Base-by-base conservation (phyloP, 2,797 vertebrate genomes). In the Cyclopterus lumpus region DNA sequence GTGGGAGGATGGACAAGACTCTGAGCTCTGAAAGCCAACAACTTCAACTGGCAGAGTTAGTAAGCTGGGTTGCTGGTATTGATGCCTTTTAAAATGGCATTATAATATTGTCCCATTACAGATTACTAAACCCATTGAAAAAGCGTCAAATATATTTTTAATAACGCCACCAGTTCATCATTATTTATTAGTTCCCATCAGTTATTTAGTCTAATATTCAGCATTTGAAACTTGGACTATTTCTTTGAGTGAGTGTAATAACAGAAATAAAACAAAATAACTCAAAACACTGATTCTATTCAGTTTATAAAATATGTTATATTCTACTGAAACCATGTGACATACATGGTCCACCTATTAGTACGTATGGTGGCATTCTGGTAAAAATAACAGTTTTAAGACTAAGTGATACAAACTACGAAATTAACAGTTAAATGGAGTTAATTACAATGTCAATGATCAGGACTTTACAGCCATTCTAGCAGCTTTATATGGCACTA, bases 1-100 rank as follows among this genome's bases (percentile, higher is more conserved):
- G 22, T 22, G 16, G 60, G 42, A 68, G 70, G 38, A 67, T 15
- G 40, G 42, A 40, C 20, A 9, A 20, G 40, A 69, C 54, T 54
- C 51, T 53, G 53, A 71, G 30, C 28, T 55, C 44, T 68, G 63
- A 67, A 58, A 67, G 73, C 18, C 30, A 75, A 22, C 54, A 42
- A 48, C 3, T 42, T 60, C n/a, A 70, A 67, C 20, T 57, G 24
- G n/a, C 22, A 54, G 51, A 67, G 26, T 54, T 38, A 30, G 0
- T 22, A n/a, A n/a, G 53, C 34, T 28, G 20, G 18, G 60, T 55
- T 24, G 15, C 15, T 72, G 11, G 20, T 63, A 55, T 18, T 57
- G 24, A 74, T 58, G 40, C 16, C 28, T 11, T 76, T 74, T 32
- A 59, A 40, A 68, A 51, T 44, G 1, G 5, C 49, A 61, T 61